A percentile compares a stretch with the other conserved stretches of the same genome.
Conservation (phyloP, 2,113 vertebrate genomes). For the Pedionomus torquatus region DNA sequence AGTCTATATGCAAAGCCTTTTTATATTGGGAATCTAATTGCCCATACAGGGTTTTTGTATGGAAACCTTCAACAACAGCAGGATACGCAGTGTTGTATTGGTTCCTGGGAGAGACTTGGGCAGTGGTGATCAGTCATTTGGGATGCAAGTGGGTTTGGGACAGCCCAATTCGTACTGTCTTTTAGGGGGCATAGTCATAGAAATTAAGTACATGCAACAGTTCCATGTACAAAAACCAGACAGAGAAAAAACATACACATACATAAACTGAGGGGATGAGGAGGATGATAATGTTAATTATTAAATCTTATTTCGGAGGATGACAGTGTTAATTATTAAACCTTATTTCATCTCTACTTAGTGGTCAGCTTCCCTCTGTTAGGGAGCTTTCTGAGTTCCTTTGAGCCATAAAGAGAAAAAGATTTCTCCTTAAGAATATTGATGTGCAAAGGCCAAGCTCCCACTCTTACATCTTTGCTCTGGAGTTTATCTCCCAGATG, state of each 20-base stretch:
- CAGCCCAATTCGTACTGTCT: not conserved
- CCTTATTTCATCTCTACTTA: not conserved
- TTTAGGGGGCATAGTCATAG: not conserved
- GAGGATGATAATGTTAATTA: not conserved
- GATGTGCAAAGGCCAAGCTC: not conserved
- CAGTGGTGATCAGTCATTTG: not conserved
- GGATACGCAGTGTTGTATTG: not conserved
- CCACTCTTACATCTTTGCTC: not conserved
- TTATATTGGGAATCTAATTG: not conserved
- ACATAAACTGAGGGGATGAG: not conserved
- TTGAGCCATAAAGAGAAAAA: not conserved
- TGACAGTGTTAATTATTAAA: not conserved
- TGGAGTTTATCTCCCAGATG: not conserved
- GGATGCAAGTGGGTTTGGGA: not conserved
- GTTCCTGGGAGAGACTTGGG: not conserved
- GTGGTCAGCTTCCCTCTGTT: not conserved
- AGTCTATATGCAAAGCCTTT: not conserved
- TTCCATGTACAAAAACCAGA: not conserved
- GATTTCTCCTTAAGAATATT: not conserved
- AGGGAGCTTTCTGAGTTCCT: not conserved
- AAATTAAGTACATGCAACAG: not conserved
- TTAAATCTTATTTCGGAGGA: not conserved
- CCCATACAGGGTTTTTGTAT: not conserved
- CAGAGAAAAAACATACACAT: not conserved
- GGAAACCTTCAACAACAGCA: not conserved